phyloP scores from a whole-genome alignment of 2,888 invertebrate species.

The Helleia helle region DNA sequence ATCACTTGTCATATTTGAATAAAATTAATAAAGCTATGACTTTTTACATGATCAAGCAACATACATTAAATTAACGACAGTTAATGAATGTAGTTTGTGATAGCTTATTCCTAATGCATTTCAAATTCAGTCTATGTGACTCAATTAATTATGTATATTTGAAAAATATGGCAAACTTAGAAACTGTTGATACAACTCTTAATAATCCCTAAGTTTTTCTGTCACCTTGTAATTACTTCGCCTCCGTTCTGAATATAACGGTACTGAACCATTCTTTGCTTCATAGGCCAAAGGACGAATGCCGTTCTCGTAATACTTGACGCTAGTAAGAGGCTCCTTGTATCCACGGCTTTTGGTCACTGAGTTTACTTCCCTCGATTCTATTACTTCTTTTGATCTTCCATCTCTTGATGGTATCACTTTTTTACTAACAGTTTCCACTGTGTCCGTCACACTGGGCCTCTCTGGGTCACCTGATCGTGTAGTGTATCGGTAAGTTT shows the following conservation, averaged over 20 bases:
- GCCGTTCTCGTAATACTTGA: conserved; percentile 74
- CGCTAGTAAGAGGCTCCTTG: conserved; percentile 56
- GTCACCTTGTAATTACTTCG: conserved; percentile 62
- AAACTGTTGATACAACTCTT: conserved; percentile 21
- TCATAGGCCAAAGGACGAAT: conserved; percentile 49
- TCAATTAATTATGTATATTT: conserved; percentile 30
- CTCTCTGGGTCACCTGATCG: conserved; percentile 78
- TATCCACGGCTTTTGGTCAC: conserved; percentile 78
- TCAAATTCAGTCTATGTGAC: conserved; percentile 60
- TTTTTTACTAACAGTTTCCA: conserved; percentile 80
- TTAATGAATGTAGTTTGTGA: conserved; percentile 41
- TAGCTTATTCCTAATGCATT: conserved; percentile 48
- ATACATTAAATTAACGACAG: conserved; percentile 41
- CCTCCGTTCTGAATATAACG: conserved; percentile 52
- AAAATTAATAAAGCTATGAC: conserved; percentile 68
- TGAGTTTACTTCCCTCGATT: conserved; percentile 81
- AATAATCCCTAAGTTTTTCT: conserved; percentile 67
- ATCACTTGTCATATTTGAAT: conserved; percentile 29
- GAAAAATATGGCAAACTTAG: conserved; percentile 27
- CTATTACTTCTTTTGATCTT: conserved; percentile 78
- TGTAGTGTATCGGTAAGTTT: conserved; percentile 80
- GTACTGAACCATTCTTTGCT: conserved; percentile 42
- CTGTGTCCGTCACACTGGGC: conserved; percentile 81
- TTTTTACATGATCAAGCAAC: conserved; percentile 56
- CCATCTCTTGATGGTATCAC: conserved; percentile 78